phyloP scores from a whole-genome alignment of 2,888 invertebrate species.

The Eilema depressum region DNA sequence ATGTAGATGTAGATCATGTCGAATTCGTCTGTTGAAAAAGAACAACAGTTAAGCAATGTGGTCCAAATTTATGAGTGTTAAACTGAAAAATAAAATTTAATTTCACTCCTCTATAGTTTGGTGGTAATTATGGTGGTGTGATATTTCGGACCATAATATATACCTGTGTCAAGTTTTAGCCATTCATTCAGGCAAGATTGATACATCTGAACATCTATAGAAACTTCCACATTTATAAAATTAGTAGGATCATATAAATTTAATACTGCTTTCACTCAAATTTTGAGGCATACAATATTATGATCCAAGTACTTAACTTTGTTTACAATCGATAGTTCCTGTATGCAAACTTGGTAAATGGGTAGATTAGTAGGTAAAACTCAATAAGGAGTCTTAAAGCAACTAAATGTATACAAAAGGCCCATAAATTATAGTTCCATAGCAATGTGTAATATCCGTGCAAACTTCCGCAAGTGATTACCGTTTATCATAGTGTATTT shows the following conservation, averaged over 20 bases:
- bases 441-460: background rate
- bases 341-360: slow-evolving; percentile 36
- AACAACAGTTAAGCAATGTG: slow-evolving; percentile 8
- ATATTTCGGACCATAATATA: background rate
- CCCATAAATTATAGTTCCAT: slow-evolving; percentile 46
- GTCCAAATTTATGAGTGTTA: background rate
- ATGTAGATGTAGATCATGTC: slow-evolving; percentile 94
- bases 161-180: too few relatives aligned
- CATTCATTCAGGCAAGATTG: background rate
- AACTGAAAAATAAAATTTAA: background rate
- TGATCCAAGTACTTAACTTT: slow-evolving; percentile 39
- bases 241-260: slow-evolving; percentile 15
- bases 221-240: too few relatives aligned
- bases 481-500: background rate
- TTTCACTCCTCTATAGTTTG: background rate
- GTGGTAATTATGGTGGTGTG: too few relatives aligned
- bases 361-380: slow-evolving; percentile 37
- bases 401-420: slow-evolving; percentile 49
- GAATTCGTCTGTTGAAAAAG: slow-evolving; percentile 88
- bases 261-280: slow-evolving; percentile 26
- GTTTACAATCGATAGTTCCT: slow-evolving; percentile 44
- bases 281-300: slow-evolving; percentile 31
- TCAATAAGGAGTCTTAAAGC: slow-evolving; percentile 50
- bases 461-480: background rate
- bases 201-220: background rate